Percentiles rank a stretch among this genome's conserved stretches.
phyloP scores from a whole-genome alignment of 2,797 vertebrate species.

The Sebastes nivosus region DNA sequence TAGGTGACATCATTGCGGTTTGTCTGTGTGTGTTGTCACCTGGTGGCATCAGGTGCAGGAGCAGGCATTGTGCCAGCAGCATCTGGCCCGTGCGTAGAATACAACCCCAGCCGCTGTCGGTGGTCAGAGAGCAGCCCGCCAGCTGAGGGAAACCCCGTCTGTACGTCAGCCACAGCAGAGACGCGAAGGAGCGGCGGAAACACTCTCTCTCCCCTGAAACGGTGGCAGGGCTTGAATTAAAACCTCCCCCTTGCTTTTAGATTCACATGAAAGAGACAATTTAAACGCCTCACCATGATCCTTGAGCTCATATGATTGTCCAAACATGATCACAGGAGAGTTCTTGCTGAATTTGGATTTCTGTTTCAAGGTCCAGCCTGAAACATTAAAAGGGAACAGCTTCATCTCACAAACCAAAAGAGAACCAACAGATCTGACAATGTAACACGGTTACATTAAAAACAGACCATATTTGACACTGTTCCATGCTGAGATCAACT shows the following conservation, averaged over 20 bases:
- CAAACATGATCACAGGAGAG: slow-evolving; percentile 86
- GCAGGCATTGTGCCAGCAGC: slow-evolving; percentile 88
- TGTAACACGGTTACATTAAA: neutral
- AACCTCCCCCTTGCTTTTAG: neutral
- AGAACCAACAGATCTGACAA: neutral
- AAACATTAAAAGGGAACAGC: neutral
- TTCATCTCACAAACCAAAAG: neutral
- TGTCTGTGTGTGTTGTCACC: slow-evolving; percentile 71
- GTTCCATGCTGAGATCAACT: slow-evolving; percentile 89
- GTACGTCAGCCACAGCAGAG: slow-evolving; percentile 91
- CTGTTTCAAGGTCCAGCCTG: slow-evolving; percentile 88
- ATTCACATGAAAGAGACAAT: neutral
- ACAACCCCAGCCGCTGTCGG: slow-evolving; percentile 94
- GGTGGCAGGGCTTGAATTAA: neutral
- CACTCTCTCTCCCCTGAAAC: slow-evolving; percentile 80
- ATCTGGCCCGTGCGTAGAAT: slow-evolving; percentile 92
- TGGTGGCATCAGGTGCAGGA: slow-evolving; percentile 85
- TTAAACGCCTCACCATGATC: slow-evolving; percentile 75
- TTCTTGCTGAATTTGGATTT: slow-evolving; percentile 87
- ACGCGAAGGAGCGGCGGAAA: slow-evolving; percentile 85
- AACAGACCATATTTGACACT: slow-evolving; percentile 89
- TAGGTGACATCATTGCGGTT: neutral
- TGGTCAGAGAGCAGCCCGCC: slow-evolving; percentile 81
- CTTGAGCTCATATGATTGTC: slow-evolving; percentile 82
- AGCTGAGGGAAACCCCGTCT: slow-evolving; percentile 86